phyloP scores from a whole-genome alignment of 2,113 vertebrate species.

The Agelaius phoeniceus region DNA sequence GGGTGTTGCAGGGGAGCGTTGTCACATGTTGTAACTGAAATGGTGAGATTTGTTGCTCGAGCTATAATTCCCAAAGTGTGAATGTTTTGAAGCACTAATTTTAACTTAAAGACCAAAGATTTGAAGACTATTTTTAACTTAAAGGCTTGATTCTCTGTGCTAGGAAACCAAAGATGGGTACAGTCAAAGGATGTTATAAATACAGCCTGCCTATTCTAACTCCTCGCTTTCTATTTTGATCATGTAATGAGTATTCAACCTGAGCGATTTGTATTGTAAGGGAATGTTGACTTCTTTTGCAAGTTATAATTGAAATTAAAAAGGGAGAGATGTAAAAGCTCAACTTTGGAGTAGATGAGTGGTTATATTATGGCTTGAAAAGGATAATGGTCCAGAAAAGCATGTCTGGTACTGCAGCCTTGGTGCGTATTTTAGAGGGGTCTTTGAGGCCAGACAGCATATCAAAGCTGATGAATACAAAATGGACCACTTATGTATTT shows the following conservation, averaged over 20 bases:
- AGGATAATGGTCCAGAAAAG: neutral
- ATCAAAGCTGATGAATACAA: neutral
- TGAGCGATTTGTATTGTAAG: conserved; percentile 7
- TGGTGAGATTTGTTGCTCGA: conserved; percentile 43
- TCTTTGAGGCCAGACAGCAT: neutral
- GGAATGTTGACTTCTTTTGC: neutral
- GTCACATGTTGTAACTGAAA: conserved; percentile 40
- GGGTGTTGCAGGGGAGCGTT: neutral
- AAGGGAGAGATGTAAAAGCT: neutral
- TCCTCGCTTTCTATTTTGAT: neutral
- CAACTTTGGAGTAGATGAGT: neutral
- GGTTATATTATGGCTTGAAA: neutral
- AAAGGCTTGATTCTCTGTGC: conserved; percentile 15
- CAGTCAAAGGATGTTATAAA: conserved; percentile 34
- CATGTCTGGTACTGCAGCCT: neutral
- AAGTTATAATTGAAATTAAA: conserved; percentile 12
- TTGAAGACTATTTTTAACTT: conserved; percentile 44
- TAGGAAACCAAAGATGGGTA: conserved; percentile 9
- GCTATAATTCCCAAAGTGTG: conserved; percentile 30
- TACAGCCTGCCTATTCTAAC: neutral
- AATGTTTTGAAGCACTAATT: conserved; percentile 56
- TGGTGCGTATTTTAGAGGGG: neutral
- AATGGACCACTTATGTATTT: neutral
- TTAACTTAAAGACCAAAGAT: conserved; percentile 45
- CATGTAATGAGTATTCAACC: neutral